Base-by-base conservation (phyloP, 92 coral and sea anemone species). In the Epizoanthus fatuus region DNA sequence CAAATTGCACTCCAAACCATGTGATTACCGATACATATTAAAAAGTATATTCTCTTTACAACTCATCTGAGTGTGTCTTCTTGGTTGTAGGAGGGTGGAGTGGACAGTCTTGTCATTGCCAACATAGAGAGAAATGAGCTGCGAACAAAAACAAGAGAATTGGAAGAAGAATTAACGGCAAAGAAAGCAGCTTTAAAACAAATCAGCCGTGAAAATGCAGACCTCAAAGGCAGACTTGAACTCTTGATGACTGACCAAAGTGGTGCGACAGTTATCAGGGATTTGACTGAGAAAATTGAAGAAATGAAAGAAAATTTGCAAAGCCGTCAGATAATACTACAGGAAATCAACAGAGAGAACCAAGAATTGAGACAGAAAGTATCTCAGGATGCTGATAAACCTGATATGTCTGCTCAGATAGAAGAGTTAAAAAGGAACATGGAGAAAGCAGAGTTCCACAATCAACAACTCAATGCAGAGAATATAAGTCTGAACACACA, bases 171-270 rank as follows among this genome's bases (percentile, higher is more conserved):
- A 90, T 86, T 97, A 11, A 87, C 83, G 0, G 99, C 99, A 54
- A 97, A 97, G 96, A 97, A 95, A 80, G 66, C 92, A 66, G 99
- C 99, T 37, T 68, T 97, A 81, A 97, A 97, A 75, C 95, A 95
- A 86, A 93, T 97, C 85, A 97, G 99, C 75, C 91, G 98, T 58
- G 99, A 97, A 82, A 97, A 97, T 86, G 97, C 97, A 9, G 99
- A 95, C 77, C 86, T 97, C 19, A 97, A 97, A 76, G 88, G 96
- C 19, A 93, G 89, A 71, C 81, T 95, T 13, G 99, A 97, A 54
- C 72, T 93, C 38, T 53, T 97, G 80, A 58, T 87, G 78, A 86
- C 80, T 56, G 98, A 96, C 68, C 94, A 86, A 55, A 93, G 93
- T 11, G 98, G 98, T 25, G 98, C 96, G 0, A 84, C 93, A 11